Percentiles rank a stretch among this genome's conserved stretches.
phyloP scores from a whole-genome alignment of 2,797 vertebrate species.

The Danio kyathit region DNA sequence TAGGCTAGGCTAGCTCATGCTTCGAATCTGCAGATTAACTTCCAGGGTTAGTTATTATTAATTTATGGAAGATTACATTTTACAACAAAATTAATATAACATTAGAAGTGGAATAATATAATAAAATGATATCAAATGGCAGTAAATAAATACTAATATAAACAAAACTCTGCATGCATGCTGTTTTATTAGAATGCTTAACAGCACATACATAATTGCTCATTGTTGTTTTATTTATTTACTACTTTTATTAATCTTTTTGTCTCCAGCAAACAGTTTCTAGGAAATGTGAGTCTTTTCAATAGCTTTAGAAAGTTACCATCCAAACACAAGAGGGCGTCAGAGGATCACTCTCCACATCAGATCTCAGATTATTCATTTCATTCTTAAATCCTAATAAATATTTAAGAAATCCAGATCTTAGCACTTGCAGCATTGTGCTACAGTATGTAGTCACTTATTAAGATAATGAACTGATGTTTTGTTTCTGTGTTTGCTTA shows the following conservation, averaged over 20 bases:
- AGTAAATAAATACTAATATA: neutral
- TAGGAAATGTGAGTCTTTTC: neutral
- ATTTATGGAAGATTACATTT: no score
- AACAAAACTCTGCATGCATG: neutral
- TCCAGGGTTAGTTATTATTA: no score
- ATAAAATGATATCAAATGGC: neutral
- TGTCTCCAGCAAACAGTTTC: no score
- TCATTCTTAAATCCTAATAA: neutral
- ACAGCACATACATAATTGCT: neutral
- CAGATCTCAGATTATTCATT: neutral
- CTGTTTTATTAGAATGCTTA: neutral
- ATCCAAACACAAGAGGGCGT: constrained; percentile 53
- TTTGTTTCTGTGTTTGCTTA: neutral
- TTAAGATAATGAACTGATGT: constrained; percentile 1
- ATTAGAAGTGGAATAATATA: neutral
- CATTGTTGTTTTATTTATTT: no score
- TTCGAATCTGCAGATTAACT: no score
- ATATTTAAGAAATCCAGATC: neutral
- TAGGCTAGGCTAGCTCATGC: no score
- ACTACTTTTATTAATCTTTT: no score
- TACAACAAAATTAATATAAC: no score
- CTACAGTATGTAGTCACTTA: neutral
- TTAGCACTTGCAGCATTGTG: neutral
- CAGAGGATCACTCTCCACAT: constrained; percentile 4
- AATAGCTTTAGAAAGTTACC: neutral